These are phyloP conservation scores for Rosalia funebris DNA, from an alignment of 2,888 invertebrate genomes.

Conservation along the genomic window DNA sequence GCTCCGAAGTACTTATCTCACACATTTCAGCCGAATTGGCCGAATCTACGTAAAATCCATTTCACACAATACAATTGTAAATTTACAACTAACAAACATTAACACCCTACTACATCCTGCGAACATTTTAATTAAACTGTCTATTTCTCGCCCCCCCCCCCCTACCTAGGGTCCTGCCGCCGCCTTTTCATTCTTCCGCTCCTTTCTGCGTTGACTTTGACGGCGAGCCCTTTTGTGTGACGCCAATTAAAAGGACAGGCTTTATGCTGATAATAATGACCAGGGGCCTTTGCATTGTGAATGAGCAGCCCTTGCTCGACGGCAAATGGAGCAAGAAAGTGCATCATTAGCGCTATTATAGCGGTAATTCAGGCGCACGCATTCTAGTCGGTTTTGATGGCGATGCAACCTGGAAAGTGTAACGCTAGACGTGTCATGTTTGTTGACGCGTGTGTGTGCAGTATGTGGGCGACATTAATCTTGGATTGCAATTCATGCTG, in stretches of 20 bases:
- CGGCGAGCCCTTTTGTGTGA: conserved; percentile 10
- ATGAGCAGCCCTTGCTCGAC: conserved; percentile 4
- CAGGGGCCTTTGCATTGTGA: conserved; percentile 15
- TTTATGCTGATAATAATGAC: conserved; percentile 13
- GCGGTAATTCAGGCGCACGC: conserved; percentile 2
- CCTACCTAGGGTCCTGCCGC: background rate
- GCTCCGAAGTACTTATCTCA: no score
- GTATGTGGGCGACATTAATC: conserved; percentile 13
- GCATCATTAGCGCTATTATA: conserved; percentile 9
- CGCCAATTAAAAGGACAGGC: conserved; percentile 16
- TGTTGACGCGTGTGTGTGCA: background rate
- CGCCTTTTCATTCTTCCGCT: background rate
- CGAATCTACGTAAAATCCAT: no score
- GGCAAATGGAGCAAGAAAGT: conserved; percentile 8
- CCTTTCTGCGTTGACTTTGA: conserved; percentile 14
- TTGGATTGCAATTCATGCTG: conserved; percentile 2
- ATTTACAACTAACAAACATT: no score
- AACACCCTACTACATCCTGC: background rate
- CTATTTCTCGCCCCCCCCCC: conserved; percentile 1
- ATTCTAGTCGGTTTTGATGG: conserved; percentile 15
- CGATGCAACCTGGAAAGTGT: conserved; percentile 7
- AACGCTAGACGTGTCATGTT: conserved; percentile 9
- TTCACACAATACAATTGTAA: no score
- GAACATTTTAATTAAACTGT: conserved; percentile 3
- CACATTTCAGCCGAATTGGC: no score